A percentile compares a stretch with the other conserved stretches of the same genome.
Conservation (phyloP, 1,140 invertebrate genomes). For the Lucilia cuprina region DNA sequence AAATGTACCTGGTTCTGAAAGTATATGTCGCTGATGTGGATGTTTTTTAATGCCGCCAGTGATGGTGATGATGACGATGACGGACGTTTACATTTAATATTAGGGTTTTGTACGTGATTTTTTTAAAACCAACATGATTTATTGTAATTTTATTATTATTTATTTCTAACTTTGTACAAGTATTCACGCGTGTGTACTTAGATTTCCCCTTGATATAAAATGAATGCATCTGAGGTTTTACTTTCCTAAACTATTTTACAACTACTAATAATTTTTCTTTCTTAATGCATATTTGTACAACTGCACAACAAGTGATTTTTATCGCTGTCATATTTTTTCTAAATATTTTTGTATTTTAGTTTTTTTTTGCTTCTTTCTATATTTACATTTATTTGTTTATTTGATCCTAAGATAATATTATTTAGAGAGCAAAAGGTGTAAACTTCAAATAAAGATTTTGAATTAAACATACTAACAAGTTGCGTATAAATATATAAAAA, state of each 20-base stretch:
- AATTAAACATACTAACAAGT: not conserved
- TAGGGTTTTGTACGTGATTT: constrained; percentile 28
- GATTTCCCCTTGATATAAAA: not conserved
- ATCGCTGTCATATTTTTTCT: not conserved
- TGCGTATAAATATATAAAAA: not conserved
- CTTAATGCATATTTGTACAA: no score
- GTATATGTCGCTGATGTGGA: not conserved
- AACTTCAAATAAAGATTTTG: not conserved
- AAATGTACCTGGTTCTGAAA: not conserved
- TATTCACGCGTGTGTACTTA: not conserved
- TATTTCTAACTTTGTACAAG: not conserved
- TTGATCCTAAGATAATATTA: constrained; percentile 10
- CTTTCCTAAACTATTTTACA: not conserved
- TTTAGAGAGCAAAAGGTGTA: not conserved
- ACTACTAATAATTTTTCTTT: no score
- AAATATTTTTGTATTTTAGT: no score
- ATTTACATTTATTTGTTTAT: not conserved
- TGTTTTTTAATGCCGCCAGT: not conserved
- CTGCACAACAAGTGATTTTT: not conserved
- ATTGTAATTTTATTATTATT: constrained; percentile 6
- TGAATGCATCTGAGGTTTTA: not conserved
- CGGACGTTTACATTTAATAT: constrained; percentile 13
- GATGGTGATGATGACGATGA: not conserved
- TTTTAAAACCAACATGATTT: constrained; percentile 20
- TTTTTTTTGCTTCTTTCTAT: not conserved